Base-by-base conservation (phyloP, 2,113 vertebrate genomes). In the Malurus alboscapulatus region DNA sequence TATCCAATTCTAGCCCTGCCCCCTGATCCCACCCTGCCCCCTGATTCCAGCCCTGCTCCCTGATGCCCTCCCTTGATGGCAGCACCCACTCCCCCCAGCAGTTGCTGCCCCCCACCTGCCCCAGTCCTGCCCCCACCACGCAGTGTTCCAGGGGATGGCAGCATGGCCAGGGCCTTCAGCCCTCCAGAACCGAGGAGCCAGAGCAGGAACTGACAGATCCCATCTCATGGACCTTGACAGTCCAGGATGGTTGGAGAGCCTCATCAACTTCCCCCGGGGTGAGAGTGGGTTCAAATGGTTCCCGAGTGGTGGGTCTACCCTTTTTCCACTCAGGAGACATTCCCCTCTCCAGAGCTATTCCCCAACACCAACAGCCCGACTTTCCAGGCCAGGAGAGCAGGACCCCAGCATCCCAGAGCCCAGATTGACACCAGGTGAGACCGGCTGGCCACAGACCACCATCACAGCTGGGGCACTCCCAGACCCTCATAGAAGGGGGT, bases 221-320 rank as follows among this genome's bases (percentile, higher is more conserved):
- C 61, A 0, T 21, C 53, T 25, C 21, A 22, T 0, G 0, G 32
- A 45, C 16, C 47, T 45, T 1, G 1, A 11, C 55, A 9, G 0
- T 27, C 40, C 36, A 21, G 21, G 17, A 14, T 0, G 3, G 66
- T 44, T 44, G 21, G 14, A 67, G 34, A 36, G 30, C 26, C 25
- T 53, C 3, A 0, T 7, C 3, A 7, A 1, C 40, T 40, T 51
- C 40, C 57, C 45, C 30, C 0, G 1, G 15, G 14, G 18, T 53
- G n/a, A 5, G 4, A 0, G 9, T 34, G 21, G 14, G 7, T 47
- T 21, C 12, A 57, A 59, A 24, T 0, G 1, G 32, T 18, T 71
- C 30, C 14, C 14, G 12, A 24, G 30, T 32, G 20, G 13, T 7
- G 12, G 34, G 34, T 45, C 34, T 63, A 18, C 14, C 53, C 44